Evolutionary conservation across 2,797 vertebrate genomes (phyloP), one percentile per base, ranked within the genome.

Genomic region (Neopelma chrysocephalum): DNA sequence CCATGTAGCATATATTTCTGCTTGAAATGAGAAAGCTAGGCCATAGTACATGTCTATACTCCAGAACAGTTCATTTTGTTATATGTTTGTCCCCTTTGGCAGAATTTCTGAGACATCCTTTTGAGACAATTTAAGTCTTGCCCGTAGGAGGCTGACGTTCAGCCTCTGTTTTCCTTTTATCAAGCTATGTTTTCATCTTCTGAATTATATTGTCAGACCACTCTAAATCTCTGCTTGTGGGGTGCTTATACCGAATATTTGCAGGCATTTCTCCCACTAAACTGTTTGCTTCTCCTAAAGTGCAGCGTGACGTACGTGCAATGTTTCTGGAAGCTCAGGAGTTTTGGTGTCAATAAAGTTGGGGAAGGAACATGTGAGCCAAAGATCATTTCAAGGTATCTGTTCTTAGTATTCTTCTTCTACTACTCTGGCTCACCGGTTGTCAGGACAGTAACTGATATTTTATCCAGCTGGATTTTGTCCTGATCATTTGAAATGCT

Each of bases 391-490:
- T 91, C 53, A 73, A 73, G 45, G 85, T 85, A 78, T 64, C 73
- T 68, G 1, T 65, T 82, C 42, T 80, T 87, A 0, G 1, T 48
- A 34, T 89, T 89, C 31, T 87, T 88, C 38, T 85, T 91, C 57
- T 80, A 1, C 48, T 64, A 11, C 32, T 90, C 19, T 75, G 71
- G 80, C 75, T 71, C 0, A 0, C 7, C 19, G 27, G 25, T 83
- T 92, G 22, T 82, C 0, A 1, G 40, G 47, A 87, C 43, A 68
- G 20, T 75, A 78, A 81, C 38, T 75, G 68, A 27, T 84, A 16
- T 89, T 96, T 87, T 72, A 82, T 84, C 89, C 86, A 94, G 53
- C 58, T 95, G 64, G 32, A 78, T 94, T 83, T 95, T 51, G 4
- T 69, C 61, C 85, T 75, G 48, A 80, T 90, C 45, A 26, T 80